These are phyloP conservation scores for Ibidorhyncha struthersii DNA, from an alignment of 2,113 vertebrate species.

Conservation along the genomic window DNA sequence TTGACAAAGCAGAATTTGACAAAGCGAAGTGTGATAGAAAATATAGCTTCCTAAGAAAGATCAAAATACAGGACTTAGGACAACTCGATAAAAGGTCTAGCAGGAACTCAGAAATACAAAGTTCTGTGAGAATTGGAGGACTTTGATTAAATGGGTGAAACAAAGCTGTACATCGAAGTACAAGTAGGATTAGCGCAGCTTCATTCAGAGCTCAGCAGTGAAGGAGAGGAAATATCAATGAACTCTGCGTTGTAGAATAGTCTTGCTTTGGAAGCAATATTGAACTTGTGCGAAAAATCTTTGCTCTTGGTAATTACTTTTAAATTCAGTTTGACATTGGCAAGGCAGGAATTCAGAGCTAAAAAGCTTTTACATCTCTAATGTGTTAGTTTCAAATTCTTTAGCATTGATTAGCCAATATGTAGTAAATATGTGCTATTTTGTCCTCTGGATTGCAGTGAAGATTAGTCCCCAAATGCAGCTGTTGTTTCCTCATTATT, in stretches of 20 bases:
- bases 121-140: not conserved
- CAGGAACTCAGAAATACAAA: not conserved
- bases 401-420: not conserved
- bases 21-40: not conserved
- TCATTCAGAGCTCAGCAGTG: not conserved
- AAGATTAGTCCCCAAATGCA: not conserved
- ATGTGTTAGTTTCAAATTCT: not conserved
- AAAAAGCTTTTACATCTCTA: not conserved
- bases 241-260: not conserved
- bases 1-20: not conserved
- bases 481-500: not conserved
- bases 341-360: not conserved
- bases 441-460: not conserved
- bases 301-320: not conserved
- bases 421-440: rapidly evolving
- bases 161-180: not conserved
- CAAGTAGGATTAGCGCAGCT: not conserved
- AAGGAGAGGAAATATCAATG: not conserved
- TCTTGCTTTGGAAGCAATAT: not conserved
- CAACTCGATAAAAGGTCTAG: not conserved
- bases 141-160: not conserved
- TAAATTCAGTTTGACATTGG: not conserved
- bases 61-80: not conserved
- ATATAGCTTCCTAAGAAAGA: not conserved
- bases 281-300: not conserved